These are phyloP conservation scores for Ascidia mentula DNA, from an alignment of 23 tunicate genomes.

Conservation along the genomic window DNA sequence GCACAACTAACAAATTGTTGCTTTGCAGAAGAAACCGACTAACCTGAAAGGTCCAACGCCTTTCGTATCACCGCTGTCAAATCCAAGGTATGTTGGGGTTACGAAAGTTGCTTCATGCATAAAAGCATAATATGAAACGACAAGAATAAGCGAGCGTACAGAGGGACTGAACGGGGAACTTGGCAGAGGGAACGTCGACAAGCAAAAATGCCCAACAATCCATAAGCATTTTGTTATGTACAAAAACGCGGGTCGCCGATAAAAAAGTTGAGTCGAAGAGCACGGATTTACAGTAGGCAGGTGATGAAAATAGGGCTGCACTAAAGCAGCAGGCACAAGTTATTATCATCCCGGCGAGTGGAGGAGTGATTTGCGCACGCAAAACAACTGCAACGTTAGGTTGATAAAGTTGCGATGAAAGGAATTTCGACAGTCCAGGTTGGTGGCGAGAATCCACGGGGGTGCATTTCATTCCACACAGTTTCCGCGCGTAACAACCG, in stretches of 20 bases:
- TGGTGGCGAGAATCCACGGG: neutral
- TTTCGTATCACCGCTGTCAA: too few relatives aligned
- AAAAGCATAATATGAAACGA: neutral
- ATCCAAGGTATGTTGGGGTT: too few relatives aligned
- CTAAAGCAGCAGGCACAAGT: neutral
- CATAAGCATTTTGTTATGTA: conserved; percentile 1
- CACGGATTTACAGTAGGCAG: conserved; percentile 13
- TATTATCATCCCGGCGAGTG: neutral
- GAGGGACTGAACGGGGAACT: conserved; percentile 2
- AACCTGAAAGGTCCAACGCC: too few relatives aligned
- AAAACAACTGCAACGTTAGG: neutral
- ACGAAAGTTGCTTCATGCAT: neutral
- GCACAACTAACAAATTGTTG: neutral
- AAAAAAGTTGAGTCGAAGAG: neutral
- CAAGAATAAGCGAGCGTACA: neutral
- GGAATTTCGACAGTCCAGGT: conserved; percentile 8
- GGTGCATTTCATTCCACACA: too few relatives aligned
- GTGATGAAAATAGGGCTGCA: neutral
- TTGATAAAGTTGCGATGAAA: neutral
- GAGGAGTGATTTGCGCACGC: neutral
- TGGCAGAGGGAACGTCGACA: conserved; percentile 3
- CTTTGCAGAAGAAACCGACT: too few relatives aligned
- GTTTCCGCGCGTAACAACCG: too few relatives aligned
- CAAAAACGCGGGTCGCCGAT: neutral
- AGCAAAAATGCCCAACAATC: neutral